Evolutionary conservation across 1,140 invertebrate genomes (phyloP).

Genomic region (Carposina sasakii): DNA sequence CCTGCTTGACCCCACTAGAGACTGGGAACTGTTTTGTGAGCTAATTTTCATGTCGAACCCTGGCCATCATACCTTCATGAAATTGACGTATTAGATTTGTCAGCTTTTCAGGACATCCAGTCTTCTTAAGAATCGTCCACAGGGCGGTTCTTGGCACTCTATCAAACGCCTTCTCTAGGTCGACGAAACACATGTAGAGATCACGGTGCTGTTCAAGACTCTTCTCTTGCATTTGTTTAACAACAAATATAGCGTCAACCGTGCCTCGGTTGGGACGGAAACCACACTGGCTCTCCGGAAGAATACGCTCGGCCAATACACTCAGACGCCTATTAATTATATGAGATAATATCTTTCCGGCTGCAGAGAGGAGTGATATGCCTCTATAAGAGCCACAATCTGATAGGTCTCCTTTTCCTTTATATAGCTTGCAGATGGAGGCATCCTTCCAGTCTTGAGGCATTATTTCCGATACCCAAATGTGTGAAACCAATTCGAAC

Average conservation of each 20-base stretch:
- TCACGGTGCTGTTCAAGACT: slow-evolving; percentile 22
- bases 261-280: slow-evolving; percentile 24
- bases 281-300: slow-evolving; percentile 26
- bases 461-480: slow-evolving; percentile 17
- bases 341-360: slow-evolving; percentile 23
- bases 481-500: slow-evolving; percentile 10
- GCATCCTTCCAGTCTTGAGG: slow-evolving; percentile 22
- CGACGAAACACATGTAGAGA: slow-evolving; percentile 29
- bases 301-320: slow-evolving; percentile 9
- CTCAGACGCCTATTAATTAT: slow-evolving; percentile 13
- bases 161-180: slow-evolving; percentile 29
- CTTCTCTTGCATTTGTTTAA: slow-evolving; percentile 27
- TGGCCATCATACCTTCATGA: slow-evolving; percentile 17
- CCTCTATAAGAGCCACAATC: slow-evolving; percentile 25
- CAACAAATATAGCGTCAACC: slow-evolving; percentile 26
- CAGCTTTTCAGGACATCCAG: slow-evolving; percentile 12
- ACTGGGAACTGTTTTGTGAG: slow-evolving; percentile 15
- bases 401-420: slow-evolving; percentile 20
- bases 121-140: slow-evolving; percentile 11
- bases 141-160: slow-evolving; percentile 13
- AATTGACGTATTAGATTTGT: slow-evolving; percentile 11
- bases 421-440: slow-evolving; percentile 21
- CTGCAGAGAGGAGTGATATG: slow-evolving; percentile 19
- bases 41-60: slow-evolving; percentile 15
- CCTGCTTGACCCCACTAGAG: slow-evolving; percentile 18